Evolutionary conservation across 2,797 vertebrate genomes (phyloP).

Genomic region (Tokudaia tokunoshimensis): DNA sequence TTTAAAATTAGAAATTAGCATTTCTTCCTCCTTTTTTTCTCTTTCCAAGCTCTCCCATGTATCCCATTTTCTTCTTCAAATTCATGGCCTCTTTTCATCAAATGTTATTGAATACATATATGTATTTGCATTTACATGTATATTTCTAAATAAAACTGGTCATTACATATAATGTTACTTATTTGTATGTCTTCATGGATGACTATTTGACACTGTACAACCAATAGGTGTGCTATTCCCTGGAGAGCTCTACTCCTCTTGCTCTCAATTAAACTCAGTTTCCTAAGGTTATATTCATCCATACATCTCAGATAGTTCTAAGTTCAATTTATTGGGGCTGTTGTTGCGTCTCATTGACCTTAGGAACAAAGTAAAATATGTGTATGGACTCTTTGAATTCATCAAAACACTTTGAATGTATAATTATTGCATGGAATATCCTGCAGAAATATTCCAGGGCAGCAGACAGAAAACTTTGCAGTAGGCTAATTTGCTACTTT

Average conservation of each 20-base stretch:
- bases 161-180: neutral
- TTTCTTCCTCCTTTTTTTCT: neutral
- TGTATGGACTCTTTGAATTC: neutral
- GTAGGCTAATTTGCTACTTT: neutral
- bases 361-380: neutral
- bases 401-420: neutral
- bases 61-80: neutral
- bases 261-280: neutral
- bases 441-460: neutral
- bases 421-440: neutral
- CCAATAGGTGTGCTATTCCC: neutral
- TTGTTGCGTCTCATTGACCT: neutral
- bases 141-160: neutral
- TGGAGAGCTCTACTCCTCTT: neutral
- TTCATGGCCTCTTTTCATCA: neutral
- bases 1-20: neutral
- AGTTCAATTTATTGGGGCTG: neutral
- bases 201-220: neutral
- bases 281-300: neutral
- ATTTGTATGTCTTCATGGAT: neutral
- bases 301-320: neutral
- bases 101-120: neutral
- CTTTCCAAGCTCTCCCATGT: neutral
- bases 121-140: neutral
- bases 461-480: neutral